Conservation (phyloP, 2,888 invertebrate genomes). For the Caenorhabditis uteleia region DNA sequence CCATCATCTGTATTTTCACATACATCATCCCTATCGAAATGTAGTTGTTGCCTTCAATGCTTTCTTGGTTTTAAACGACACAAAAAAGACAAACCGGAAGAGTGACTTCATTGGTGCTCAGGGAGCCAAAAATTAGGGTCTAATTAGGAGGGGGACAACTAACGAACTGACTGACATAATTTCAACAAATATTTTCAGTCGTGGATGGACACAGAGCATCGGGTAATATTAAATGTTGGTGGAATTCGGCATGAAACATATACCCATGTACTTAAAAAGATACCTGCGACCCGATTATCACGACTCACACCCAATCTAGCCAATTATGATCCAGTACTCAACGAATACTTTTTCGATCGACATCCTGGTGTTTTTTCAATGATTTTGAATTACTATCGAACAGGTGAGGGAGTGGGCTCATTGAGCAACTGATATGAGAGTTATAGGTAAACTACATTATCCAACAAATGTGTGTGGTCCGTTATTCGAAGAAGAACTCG, state of each 20-base stretch:
- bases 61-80: too few relatives aligned
- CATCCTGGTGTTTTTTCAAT: constrained; percentile 90
- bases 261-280: constrained; percentile 80
- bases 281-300: constrained; percentile 82
- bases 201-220: constrained; percentile 82
- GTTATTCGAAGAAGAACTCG: constrained; percentile 96
- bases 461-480: constrained; percentile 99
- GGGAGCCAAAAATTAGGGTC: too few relatives aligned
- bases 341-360: constrained; percentile 98
- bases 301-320: constrained; percentile 87
- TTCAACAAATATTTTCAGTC: constrained; percentile 60
- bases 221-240: constrained; percentile 88
- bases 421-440: neutral
- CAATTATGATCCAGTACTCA: constrained; percentile 97
- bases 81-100: too few relatives aligned
- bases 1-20: too few relatives aligned
- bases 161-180: too few relatives aligned
- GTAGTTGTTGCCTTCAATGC: too few relatives aligned
- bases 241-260: constrained; percentile 81
- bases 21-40: too few relatives aligned
- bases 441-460: constrained; percentile 89
- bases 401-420: constrained; percentile 44
- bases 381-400: constrained; percentile 87
- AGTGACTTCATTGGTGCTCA: too few relatives aligned
- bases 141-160: constrained; percentile 12